These are phyloP conservation scores for rat (Rattus norvegicus) DNA, from an alignment of 2,113 vertebrate genomes.

Conservation along the genomic window DNA sequence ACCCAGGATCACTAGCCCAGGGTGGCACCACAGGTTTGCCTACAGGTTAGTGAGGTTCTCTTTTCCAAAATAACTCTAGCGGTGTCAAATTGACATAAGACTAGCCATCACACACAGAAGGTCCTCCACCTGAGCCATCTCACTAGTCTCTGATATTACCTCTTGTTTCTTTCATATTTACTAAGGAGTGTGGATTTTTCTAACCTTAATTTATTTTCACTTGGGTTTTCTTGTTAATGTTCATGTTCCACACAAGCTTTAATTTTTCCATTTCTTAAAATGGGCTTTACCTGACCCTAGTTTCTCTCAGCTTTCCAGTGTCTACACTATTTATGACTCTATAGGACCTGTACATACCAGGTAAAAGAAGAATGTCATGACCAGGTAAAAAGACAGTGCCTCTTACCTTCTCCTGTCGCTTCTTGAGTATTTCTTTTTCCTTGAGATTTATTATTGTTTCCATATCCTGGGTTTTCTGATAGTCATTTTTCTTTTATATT, in stretches of 20 bases:
- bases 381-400: neutral
- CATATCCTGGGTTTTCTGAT: neutral
- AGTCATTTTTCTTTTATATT: neutral
- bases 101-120: neutral
- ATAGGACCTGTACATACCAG: neutral
- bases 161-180: conserved; percentile 22
- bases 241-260: neutral
- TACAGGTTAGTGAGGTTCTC: neutral
- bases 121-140: neutral
- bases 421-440: conserved; percentile 2
- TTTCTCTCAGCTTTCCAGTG: neutral
- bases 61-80: neutral
- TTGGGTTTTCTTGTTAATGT: neutral
- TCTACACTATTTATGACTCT: neutral
- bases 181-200: neutral
- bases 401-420: neutral
- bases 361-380: neutral
- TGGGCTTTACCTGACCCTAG: neutral
- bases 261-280: conserved; percentile 16
- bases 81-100: neutral
- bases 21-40: neutral
- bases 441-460: neutral
- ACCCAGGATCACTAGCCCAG: neutral
- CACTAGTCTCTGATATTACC: neutral
- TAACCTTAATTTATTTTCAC: conserved; percentile 1